Percentiles rank a stretch among this genome's conserved stretches.
Evolutionary conservation across 2,888 invertebrate genomes (phyloP).

Genomic region (Acheta domesticus): DNA sequence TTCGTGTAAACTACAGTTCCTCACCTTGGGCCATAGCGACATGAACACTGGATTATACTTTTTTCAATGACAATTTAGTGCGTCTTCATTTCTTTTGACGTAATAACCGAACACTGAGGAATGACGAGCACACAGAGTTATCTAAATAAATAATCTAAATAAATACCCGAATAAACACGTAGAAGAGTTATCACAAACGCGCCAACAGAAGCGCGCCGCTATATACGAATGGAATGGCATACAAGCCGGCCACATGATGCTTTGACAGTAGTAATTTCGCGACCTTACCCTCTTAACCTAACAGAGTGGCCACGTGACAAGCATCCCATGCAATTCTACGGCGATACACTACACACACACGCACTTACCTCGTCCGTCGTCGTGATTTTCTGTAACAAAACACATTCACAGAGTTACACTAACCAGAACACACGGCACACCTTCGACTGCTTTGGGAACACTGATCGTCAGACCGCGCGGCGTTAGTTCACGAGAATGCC

Average conservation of each 20-base stretch:
- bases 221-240: background rate
- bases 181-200: too few species aligned
- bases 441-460: conserved; percentile 18
- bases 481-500: conserved; percentile 5
- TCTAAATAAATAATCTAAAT: too few species aligned
- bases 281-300: background rate
- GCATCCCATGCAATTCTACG: background rate
- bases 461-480: conserved; percentile 5
- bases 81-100: too few species aligned
- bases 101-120: too few species aligned
- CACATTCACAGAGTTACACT: conserved; percentile 1
- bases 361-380: background rate
- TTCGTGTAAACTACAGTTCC: too few species aligned
- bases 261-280: background rate
- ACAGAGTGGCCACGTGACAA: background rate
- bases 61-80: too few species aligned
- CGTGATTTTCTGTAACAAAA: conserved; percentile 11
- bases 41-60: too few species aligned
- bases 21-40: too few species aligned
- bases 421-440: conserved; percentile 10
- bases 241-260: conserved; percentile 8
- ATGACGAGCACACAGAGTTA: too few species aligned
- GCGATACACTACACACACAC: background rate
- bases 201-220: background rate
- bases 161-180: too few species aligned